Conservation (phyloP, 2,113 vertebrate species). For the Astur gentilis region DNA sequence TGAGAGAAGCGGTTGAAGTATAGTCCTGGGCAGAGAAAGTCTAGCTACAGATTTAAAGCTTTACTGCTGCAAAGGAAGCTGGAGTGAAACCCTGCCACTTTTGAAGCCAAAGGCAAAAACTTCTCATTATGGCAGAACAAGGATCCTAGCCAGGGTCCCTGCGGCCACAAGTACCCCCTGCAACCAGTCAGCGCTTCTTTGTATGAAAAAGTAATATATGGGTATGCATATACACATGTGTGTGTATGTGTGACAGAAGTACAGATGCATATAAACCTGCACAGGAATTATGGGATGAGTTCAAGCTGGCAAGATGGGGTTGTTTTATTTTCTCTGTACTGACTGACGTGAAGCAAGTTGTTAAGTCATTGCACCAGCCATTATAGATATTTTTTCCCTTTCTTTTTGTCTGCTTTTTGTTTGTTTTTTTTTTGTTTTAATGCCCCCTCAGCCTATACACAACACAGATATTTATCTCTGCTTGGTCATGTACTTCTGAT, state of each 20-base stretch:
- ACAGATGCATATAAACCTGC: neutral
- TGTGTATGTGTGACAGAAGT: neutral
- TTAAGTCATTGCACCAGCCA: neutral
- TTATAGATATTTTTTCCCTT: neutral
- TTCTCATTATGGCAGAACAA: fast-evolving
- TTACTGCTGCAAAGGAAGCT: neutral
- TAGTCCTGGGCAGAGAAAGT: neutral
- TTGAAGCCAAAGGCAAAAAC: neutral
- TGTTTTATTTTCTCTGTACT: neutral
- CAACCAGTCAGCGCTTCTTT: fast-evolving
- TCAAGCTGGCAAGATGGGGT: neutral
- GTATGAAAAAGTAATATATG: fast-evolving
- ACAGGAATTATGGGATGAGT: neutral
- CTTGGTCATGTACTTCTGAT: conserved; percentile 5
- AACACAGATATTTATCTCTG: neutral
- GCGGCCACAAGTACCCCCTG: fast-evolving
- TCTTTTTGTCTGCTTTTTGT: neutral
- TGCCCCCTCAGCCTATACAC: neutral
- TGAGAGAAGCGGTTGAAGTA: neutral
- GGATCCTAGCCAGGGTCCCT: neutral
- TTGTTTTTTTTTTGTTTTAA: neutral
- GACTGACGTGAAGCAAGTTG: neutral
- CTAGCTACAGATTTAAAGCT: neutral
- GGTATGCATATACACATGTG: fast-evolving
- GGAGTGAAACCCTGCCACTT: neutral